Conservation (phyloP, 2,888 invertebrate genomes). For the Drosophila aldrichi region DNA sequence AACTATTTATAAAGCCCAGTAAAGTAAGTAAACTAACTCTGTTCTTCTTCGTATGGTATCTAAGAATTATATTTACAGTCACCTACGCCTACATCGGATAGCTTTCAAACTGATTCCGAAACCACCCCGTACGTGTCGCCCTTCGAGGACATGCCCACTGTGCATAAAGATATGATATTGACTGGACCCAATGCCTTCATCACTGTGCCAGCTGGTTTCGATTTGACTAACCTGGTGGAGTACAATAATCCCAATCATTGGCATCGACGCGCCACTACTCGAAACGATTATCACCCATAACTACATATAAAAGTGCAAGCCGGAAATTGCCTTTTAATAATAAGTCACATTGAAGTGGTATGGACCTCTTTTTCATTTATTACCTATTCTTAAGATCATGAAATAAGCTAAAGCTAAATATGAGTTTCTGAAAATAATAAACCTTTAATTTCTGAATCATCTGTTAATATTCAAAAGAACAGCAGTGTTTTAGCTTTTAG, state of each 20-base stretch:
- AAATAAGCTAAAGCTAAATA: neutral
- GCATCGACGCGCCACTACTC: constrained; percentile 45
- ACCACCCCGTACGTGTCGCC: constrained; percentile 49
- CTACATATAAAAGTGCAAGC: neutral
- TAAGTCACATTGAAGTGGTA: constrained; percentile 6
- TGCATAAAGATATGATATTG: neutral
- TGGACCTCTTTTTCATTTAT: neutral
- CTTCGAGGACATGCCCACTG: constrained; percentile 25
- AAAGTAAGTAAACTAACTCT: constrained; percentile 10
- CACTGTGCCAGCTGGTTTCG: constrained; percentile 56
- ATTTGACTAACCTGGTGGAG: constrained; percentile 41
- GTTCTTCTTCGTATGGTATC: neutral
- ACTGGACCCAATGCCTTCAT: neutral
- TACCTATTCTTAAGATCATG: no score
- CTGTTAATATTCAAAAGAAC: no score
- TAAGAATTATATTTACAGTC: constrained; percentile 7
- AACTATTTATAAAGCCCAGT: neutral
- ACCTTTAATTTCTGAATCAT: neutral
- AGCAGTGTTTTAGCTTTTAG: no score
- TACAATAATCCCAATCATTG: constrained; percentile 60
- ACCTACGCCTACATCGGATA: neutral
- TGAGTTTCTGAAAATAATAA: neutral
- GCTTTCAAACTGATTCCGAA: neutral
- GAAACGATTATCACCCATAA: constrained; percentile 25
- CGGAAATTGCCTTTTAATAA: constrained; percentile 19